Percentiles rank a stretch among this genome's conserved stretches.
These are phyloP conservation scores for Petrocephalus schoutedeni DNA, from an alignment of 2,797 vertebrate species.

Conservation along the genomic window DNA sequence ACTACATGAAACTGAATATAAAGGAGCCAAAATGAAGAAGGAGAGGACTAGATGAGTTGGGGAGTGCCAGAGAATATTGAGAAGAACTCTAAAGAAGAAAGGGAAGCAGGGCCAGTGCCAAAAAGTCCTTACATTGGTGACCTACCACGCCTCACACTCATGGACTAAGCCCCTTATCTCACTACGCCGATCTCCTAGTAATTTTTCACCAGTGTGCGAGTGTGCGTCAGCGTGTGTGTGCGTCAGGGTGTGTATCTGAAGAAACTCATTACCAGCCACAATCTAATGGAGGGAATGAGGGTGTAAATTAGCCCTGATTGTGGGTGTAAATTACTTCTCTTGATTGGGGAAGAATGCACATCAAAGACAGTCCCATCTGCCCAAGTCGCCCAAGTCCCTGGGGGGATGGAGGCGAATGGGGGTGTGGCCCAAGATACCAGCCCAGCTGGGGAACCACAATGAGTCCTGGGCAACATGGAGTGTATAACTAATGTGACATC, in stretches of 20 bases:
- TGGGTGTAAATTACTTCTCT: constrained; percentile 17
- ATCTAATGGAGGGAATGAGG: background rate
- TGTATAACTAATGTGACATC: background rate
- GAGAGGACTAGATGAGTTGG: background rate
- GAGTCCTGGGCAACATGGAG: background rate
- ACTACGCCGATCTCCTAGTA: background rate
- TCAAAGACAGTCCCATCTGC: constrained; percentile 17
- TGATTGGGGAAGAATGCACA: background rate
- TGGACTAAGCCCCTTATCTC: background rate
- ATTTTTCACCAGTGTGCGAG: background rate
- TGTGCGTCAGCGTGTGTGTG: background rate
- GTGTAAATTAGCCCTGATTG: constrained; percentile 19
- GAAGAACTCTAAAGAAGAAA: background rate
- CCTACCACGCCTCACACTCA: background rate
- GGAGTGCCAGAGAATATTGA: background rate
- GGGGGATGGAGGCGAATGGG: background rate
- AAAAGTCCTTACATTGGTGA: background rate
- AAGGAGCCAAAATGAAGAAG: background rate
- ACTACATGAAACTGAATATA: background rate
- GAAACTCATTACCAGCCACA: constrained; percentile 8
- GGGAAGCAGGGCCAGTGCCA: background rate
- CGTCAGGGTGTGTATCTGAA: background rate
- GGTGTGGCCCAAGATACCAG: background rate
- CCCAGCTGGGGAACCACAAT: background rate
- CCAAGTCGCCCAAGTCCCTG: background rate